Percentiles rank a stretch among this genome's conserved stretches.
Conservation (phyloP, 2,888 invertebrate species). For the Drosophila pseudotakahashii region DNA sequence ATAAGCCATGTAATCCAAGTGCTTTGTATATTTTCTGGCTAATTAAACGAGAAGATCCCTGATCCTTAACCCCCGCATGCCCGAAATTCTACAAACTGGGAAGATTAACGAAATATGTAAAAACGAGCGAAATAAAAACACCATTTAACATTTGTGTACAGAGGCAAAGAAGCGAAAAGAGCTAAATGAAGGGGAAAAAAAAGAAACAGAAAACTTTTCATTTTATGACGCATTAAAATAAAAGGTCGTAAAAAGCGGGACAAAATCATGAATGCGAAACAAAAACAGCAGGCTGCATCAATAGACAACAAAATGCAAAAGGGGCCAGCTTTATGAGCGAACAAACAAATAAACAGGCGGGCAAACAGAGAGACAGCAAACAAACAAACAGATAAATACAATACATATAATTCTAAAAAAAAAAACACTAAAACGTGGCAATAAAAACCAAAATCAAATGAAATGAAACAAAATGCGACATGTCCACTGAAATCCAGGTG, state of each 20-base stretch:
- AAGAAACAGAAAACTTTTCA: conserved; percentile 54
- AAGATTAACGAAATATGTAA: not conserved
- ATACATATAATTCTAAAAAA: conserved; percentile 12
- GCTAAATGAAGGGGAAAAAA: conserved; percentile 29
- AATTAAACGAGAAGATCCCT: too few species aligned
- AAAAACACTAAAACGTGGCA: conserved; percentile 13
- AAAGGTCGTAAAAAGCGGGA: conserved; percentile 50
- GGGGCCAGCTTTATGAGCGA: not conserved
- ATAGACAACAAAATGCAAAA: conserved; percentile 15
- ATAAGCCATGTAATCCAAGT: too few species aligned
- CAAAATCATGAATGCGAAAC: conserved; percentile 11
- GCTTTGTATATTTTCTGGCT: too few species aligned
- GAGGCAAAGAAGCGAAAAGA: conserved; percentile 23
- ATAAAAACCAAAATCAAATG: conserved; percentile 39
- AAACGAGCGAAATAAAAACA: conserved; percentile 13
- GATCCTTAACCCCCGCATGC: too few species aligned
- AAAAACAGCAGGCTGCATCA: conserved; percentile 7
- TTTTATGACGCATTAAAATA: conserved; percentile 73
- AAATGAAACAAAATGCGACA: conserved; percentile 11
- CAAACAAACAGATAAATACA: conserved; percentile 12
- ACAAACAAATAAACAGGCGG: conserved; percentile 12
- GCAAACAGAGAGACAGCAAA: not conserved
- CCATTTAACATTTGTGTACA: conserved; percentile 30
- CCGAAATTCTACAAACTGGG: too few species aligned
- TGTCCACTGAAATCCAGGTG: not conserved